A percentile compares a stretch with the other conserved stretches of the same genome.
These are phyloP conservation scores for Iguana delicatissima DNA, from an alignment of 2,797 vertebrate genomes.

Conservation along the genomic window DNA sequence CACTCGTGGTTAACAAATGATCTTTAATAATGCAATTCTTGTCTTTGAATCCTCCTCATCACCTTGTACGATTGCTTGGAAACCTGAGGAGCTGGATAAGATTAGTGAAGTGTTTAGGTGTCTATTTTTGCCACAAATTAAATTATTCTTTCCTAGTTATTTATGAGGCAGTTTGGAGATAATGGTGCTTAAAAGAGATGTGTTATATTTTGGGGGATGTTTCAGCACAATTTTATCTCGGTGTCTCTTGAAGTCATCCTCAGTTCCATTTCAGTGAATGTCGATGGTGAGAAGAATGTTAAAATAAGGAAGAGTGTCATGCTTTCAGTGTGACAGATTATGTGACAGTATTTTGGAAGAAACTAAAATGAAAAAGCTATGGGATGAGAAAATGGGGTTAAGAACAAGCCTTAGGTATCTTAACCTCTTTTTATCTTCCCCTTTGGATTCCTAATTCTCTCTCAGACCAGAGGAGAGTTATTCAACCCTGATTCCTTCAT, in stretches of 20 bases:
- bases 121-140: slow-evolving; percentile 20
- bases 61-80: neutral
- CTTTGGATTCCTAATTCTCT: neutral
- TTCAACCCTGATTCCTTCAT: neutral
- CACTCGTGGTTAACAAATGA: neutral
- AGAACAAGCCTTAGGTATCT: neutral
- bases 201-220: slow-evolving; percentile 1
- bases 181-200: slow-evolving; percentile 15
- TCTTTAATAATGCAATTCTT: slow-evolving; percentile 18
- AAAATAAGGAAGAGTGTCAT: neutral
- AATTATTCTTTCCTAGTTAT: slow-evolving; percentile 29
- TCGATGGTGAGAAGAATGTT: neutral
- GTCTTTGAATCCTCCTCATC: neutral
- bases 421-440: neutral
- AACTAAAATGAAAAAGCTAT: neutral
- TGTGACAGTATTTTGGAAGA: neutral
- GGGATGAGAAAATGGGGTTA: neutral
- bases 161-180: slow-evolving; percentile 29
- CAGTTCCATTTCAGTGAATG: slow-evolving; percentile 9
- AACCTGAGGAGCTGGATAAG: slow-evolving; percentile 26
- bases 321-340: neutral
- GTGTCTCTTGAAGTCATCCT: slow-evolving; percentile 1
- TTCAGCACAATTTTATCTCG: slow-evolving; percentile 18
- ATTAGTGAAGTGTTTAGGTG: slow-evolving; percentile 3
- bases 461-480: neutral